These are phyloP conservation scores for Chunga burmeisteri DNA, from an alignment of 2,113 vertebrate species.

Conservation along the genomic window DNA sequence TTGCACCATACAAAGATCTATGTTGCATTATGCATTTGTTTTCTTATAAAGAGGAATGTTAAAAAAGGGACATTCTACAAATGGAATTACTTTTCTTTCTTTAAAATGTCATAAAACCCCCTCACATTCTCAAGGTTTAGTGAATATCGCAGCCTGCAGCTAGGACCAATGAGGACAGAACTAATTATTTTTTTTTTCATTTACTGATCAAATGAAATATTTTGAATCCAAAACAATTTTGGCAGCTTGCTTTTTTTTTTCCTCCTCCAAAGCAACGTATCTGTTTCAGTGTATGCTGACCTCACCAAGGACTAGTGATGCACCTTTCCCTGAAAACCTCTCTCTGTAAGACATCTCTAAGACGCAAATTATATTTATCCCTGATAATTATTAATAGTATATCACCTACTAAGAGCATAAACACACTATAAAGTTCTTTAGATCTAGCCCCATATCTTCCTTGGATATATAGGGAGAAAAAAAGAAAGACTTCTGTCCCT, in stretches of 20 bases:
- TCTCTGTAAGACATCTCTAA: background rate
- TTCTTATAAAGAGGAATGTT: background rate
- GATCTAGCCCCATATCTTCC: background rate
- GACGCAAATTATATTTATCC: background rate
- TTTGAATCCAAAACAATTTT: background rate
- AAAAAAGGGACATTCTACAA: background rate
- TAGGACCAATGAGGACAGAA: background rate
- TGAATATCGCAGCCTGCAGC: background rate
- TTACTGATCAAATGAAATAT: constrained; percentile 37
- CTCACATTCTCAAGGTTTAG: background rate
- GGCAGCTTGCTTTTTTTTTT: background rate
- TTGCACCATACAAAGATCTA: background rate
- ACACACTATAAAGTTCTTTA: background rate
- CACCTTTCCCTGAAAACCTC: background rate
- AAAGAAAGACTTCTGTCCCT: background rate
- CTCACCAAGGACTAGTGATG: background rate
- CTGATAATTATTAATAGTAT: background rate
- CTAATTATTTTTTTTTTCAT: background rate
- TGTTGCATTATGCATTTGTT: background rate
- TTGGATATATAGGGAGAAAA: accelerated
- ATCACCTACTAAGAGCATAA: background rate
- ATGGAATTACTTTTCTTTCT: background rate
- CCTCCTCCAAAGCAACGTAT: accelerated
- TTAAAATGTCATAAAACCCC: background rate
- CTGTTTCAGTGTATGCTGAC: background rate